A percentile compares a stretch with the other conserved stretches of the same genome.
Evolutionary conservation across 2,797 vertebrate species (phyloP).

Genomic region (Sciurus vulgaris): DNA sequence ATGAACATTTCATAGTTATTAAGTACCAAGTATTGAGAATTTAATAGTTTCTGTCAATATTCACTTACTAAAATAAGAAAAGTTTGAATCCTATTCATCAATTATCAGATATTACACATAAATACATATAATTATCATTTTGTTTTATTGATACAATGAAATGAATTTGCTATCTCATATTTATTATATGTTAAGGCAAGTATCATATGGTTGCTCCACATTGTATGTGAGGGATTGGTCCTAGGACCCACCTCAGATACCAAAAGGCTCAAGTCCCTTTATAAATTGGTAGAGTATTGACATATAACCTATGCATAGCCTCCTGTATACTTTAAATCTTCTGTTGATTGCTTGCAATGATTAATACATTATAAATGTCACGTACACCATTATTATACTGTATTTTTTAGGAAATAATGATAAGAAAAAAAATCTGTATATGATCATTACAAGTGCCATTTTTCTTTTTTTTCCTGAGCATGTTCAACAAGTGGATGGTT

Average conservation of each 20-base stretch:
- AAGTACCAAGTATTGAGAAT: background rate
- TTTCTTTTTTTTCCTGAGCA: background rate
- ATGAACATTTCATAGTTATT: slow-evolving; percentile 20
- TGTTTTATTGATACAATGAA: slow-evolving; percentile 5
- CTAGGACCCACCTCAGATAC: background rate
- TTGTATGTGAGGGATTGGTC: background rate
- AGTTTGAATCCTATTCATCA: background rate
- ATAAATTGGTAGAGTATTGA: background rate
- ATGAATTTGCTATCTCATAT: background rate
- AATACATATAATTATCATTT: background rate
- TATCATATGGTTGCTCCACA: too few relatives aligned
- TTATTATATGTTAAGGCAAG: background rate
- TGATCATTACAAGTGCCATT: background rate
- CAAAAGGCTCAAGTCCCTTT: background rate
- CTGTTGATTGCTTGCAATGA: background rate
- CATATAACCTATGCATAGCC: background rate
- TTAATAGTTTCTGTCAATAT: background rate
- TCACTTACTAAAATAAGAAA: background rate
- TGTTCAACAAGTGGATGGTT: background rate
- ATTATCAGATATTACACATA: background rate
- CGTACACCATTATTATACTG: background rate
- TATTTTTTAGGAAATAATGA: background rate
- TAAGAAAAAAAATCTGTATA: background rate
- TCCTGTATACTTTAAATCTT: background rate
- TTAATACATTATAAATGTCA: background rate